These are phyloP conservation scores for Mustelus asterias DNA, from an alignment of 2,113 vertebrate species.

Conservation along the genomic window DNA sequence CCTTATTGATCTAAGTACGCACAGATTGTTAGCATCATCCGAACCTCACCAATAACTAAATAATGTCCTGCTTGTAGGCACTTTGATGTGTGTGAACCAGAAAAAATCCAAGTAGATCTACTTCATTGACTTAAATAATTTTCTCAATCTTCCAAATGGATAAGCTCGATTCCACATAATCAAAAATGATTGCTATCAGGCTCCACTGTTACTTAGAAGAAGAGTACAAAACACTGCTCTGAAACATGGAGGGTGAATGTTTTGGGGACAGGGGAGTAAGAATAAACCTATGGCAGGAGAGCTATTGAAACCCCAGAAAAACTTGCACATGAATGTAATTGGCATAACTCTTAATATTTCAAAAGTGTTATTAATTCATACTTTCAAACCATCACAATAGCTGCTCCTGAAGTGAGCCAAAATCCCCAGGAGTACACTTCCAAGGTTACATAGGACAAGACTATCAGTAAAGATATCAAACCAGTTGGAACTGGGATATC, in stretches of 20 bases:
- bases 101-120: too few relatives aligned
- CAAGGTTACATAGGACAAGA: background rate
- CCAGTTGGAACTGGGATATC: background rate
- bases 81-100: background rate
- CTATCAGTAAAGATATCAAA: background rate
- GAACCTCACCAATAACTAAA: background rate
- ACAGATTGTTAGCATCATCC: background rate
- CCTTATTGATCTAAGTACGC: background rate
- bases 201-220: background rate
- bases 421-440: background rate
- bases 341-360: background rate
- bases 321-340: background rate
- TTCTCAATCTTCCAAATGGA: background rate
- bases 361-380: background rate
- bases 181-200: background rate
- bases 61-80: background rate
- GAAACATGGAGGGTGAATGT: background rate
- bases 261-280: too few relatives aligned
- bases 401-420: background rate
- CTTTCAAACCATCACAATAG: background rate
- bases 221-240: background rate
- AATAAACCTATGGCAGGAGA: background rate
- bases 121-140: background rate
- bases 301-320: background rate
- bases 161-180: background rate